These are phyloP conservation scores for Gymnopithys bicolor DNA, from an alignment of 2,797 vertebrate genomes.

Conservation along the genomic window DNA sequence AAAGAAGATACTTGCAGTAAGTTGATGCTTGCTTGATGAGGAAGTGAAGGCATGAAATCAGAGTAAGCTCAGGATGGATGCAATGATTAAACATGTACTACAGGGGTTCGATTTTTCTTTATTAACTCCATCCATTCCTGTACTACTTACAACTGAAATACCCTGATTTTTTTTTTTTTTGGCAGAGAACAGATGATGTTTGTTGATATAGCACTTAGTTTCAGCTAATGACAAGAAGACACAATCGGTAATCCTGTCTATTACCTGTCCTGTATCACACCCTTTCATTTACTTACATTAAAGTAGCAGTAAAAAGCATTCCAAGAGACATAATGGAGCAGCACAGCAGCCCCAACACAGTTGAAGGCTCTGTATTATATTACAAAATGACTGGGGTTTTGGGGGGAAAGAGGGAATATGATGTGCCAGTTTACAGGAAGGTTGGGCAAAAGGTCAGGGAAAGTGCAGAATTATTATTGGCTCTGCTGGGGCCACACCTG, in stretches of 20 bases:
- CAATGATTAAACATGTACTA: slow-evolving; percentile 56
- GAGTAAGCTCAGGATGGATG: slow-evolving; percentile 26
- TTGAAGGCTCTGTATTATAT: slow-evolving; percentile 50
- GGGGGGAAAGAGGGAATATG: not conserved
- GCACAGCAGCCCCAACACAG: not conserved
- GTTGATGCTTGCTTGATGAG: slow-evolving; percentile 54
- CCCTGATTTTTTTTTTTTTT: not conserved
- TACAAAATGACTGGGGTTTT: slow-evolving; percentile 22
- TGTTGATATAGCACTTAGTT: slow-evolving; percentile 43
- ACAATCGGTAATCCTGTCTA: slow-evolving; percentile 44
- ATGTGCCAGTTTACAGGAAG: slow-evolving; percentile 71
- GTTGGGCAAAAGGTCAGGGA: slow-evolving; percentile 79
- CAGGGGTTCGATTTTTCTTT: slow-evolving; percentile 47
- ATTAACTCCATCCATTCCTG: slow-evolving; percentile 19
- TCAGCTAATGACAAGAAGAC: slow-evolving; percentile 57
- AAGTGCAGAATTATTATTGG: slow-evolving; percentile 75
- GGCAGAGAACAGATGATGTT: not conserved
- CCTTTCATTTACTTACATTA: slow-evolving; percentile 59
- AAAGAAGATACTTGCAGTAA: not conserved
- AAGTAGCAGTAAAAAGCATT: slow-evolving; percentile 69
- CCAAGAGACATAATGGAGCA: slow-evolving; percentile 46
- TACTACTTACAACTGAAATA: not conserved
- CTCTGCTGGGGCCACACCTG: slow-evolving; percentile 73
- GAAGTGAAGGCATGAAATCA: slow-evolving; percentile 49
- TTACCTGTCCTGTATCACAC: slow-evolving; percentile 6